Base-by-base conservation (phyloP, 2,888 invertebrate genomes). In the Cantharis nigra region DNA sequence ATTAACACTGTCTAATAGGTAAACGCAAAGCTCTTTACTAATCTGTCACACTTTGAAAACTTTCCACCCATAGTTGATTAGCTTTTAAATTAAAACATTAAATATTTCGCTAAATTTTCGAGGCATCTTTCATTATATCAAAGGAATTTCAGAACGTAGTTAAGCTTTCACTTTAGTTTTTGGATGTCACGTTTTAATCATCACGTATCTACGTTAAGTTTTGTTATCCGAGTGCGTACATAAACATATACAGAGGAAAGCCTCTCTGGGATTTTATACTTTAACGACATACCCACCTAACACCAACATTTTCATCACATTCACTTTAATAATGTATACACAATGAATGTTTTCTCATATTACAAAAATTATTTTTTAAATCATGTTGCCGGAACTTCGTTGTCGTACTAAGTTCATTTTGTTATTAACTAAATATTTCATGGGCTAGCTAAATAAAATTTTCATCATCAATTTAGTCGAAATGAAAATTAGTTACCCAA, bases 1-100 rank as follows among this genome's bases (percentile, higher is more conserved):
- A 79, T 79, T 79, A 79, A 79, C 79, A 73, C 74, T 76, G 71
- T 74, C 74, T 78, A 78, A 78, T 79, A 79, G 78, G 79, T 78
- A 78, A 73, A 79, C 75, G 78, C 72, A 77, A 71, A 75, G 76
- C 77, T 79, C 74, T 77, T 79, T 77, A 75, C 74, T 74, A 77
- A 79, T 79, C 76, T 79, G 75, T 79, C 77, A 79, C 79, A 77
- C 72, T 79, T 79, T 79, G 64, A 75, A 77, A 79, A 78, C 75
- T 76, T 77, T 78, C 72, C 49, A 67, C 74, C 63, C 77, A 77
- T 77, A 72, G 72, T 79, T 79, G 77, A 79, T 79, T 79, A 79
- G 74, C 71, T 74, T 77, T 79, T 79, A 79, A 77, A 79, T 78
- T 79, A 76, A 77, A 79, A 65, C 78, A 78, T 78, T 78, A 78